Conservation (phyloP, 2,797 vertebrate genomes). For the Chelmon rostratus region DNA sequence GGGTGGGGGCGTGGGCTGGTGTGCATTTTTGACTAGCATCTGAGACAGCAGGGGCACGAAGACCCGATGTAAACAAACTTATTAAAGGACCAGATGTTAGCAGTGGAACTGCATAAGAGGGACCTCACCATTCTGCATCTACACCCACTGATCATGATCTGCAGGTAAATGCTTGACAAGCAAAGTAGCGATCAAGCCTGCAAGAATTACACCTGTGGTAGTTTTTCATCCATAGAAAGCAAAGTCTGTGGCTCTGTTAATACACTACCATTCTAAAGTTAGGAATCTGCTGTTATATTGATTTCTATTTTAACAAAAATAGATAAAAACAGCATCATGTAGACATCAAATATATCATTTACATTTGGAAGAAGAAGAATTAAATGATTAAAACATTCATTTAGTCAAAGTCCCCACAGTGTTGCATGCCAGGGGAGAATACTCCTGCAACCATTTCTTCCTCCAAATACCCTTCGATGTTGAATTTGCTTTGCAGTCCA, state of each 20-base stretch:
- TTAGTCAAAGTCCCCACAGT: not conserved
- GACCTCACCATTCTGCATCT: not conserved
- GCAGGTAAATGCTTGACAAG: not conserved
- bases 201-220: not conserved
- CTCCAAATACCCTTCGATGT: not conserved
- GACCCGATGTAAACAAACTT: slow-evolving; percentile 29
- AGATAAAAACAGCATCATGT: not conserved
- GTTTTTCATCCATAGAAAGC: not conserved
- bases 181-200: not conserved
- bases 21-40: slow-evolving; percentile 30
- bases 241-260: no score
- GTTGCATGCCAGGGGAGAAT: not conserved
- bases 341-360: not conserved
- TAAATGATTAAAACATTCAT: not conserved
- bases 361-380: not conserved
- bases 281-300: not conserved
- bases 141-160: not conserved
- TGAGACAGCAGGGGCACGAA: slow-evolving; percentile 34
- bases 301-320: not conserved
- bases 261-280: no score
- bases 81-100: slow-evolving; percentile 24
- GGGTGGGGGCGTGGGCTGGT: not conserved
- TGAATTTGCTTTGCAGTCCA: not conserved
- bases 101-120: not conserved
- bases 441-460: not conserved